A percentile compares a stretch with the other conserved stretches of the same genome.
Evolutionary conservation across 2,113 vertebrate genomes (phyloP).

Genomic region (Mixornis gularis): DNA sequence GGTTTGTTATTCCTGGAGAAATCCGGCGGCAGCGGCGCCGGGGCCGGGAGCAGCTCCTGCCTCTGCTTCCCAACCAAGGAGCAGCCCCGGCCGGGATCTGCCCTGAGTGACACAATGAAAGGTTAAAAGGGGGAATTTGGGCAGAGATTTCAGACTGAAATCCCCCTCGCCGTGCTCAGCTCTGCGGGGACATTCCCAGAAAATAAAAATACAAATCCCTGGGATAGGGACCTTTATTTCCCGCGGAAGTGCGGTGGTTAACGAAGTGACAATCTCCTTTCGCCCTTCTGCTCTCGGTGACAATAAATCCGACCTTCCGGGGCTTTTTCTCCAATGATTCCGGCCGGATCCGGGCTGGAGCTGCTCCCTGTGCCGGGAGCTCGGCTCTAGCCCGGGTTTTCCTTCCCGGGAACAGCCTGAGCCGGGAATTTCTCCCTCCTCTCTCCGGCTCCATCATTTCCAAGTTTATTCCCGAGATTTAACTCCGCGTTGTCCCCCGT

Average conservation of each 20-base stretch:
- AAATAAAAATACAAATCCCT: not conserved
- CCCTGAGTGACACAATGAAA: fast-evolving
- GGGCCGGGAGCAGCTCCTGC: fast-evolving
- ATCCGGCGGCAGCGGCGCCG: not conserved
- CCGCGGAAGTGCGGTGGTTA: not conserved
- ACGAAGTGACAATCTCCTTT: not conserved
- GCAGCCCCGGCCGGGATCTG: not conserved
- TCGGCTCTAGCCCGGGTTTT: not conserved
- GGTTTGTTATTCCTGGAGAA: not conserved
- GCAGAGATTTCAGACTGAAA: not conserved
- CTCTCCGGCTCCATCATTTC: not conserved
- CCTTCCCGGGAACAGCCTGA: not conserved
- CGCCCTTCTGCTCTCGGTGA: not conserved
- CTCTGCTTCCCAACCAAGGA: no score
- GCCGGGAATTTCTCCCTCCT: not conserved
- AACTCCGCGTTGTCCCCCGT: not conserved
- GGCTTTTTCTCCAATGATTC: not conserved
- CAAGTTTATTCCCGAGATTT: not conserved
- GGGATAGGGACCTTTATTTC: not conserved
- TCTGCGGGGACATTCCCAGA: not conserved
- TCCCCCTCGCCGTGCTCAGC: not conserved
- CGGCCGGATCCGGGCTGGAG: not conserved
- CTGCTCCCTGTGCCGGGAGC: not conserved
- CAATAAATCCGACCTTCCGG: not conserved
- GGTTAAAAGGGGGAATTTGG: not conserved